Conservation (phyloP, 2,797 vertebrate genomes). For the Channa striata region DNA sequence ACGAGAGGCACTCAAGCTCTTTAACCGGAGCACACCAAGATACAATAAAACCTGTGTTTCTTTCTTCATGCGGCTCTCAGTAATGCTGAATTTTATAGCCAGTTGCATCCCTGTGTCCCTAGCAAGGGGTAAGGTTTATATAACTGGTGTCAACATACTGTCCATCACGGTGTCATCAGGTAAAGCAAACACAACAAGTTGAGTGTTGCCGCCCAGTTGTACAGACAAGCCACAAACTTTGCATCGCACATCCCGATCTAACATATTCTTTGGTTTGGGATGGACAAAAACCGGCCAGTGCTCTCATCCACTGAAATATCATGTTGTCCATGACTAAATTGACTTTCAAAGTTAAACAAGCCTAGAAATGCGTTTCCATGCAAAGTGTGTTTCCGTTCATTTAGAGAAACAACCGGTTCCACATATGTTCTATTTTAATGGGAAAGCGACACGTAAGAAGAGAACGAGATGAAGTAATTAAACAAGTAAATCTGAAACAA, state of each 20-base stretch:
- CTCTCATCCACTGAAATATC: constrained; percentile 25
- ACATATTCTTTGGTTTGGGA: constrained; percentile 21
- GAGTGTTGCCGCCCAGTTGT: constrained; percentile 21
- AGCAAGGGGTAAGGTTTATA: constrained; percentile 40
- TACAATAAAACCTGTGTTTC: constrained; percentile 57
- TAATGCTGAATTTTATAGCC: constrained; percentile 42
- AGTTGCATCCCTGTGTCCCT: constrained; percentile 45
- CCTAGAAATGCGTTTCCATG: neutral
- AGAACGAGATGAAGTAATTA: too few species aligned
- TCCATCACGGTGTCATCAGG: constrained; percentile 47
- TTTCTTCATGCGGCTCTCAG: constrained; percentile 49
- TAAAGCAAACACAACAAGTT: constrained; percentile 50
- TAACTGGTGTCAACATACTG: constrained; percentile 44
- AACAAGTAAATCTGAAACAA: too few species aligned
- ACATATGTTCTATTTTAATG: too few species aligned
- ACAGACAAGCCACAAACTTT: constrained; percentile 34
- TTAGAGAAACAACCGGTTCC: too few species aligned
- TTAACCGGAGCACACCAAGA: constrained; percentile 37
- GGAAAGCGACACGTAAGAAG: too few species aligned
- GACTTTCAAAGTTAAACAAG: neutral
- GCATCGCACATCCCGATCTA: constrained; percentile 47
- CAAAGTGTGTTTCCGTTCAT: too few species aligned
- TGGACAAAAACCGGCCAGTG: constrained; percentile 25
- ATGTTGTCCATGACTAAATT: constrained; percentile 27
- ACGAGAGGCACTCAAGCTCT: constrained; percentile 43